Base-by-base conservation (phyloP, 2,888 invertebrate genomes). In the Apoda limacodes region DNA sequence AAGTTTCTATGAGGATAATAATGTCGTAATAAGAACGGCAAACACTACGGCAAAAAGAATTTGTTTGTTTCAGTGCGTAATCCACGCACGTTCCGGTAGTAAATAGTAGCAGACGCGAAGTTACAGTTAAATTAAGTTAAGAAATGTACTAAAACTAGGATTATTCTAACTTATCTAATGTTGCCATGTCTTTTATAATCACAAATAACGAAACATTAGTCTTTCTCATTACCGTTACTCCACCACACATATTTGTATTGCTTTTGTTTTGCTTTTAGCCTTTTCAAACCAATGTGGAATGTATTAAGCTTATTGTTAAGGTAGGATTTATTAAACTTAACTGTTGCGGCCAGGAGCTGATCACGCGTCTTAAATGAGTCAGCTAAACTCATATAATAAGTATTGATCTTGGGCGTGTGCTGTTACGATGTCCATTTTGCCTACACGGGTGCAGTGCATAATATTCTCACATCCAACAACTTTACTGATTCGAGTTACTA, bases 181-280 rank as follows among this genome's bases (percentile, higher is more conserved):
- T n/a, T n/a, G n/a, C n/a, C n/a, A n/a, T n/a, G n/a, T n/a, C n/a
- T n/a, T n/a, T n/a, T n/a, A n/a, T n/a, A n/a, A n/a, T n/a, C n/a
- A n/a, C n/a, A n/a, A n/a, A n/a, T n/a, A n/a, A n/a, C n/a, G n/a
- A n/a, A n/a, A n/a, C 3, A 5, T 41, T 34, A 6, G 15, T 15
- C 22, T 44, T 44, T 6, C 40, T 17, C 7, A 34, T 34, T 34
- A 5, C 40, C 38, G 12, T 34, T 37, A 5, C 39, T 19, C 1
- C 41, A 30, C 44, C 44, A 44, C 0, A 38, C 35, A n/a, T 27
- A 37, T 9, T 30, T 28, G 10, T 33, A 44, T 3, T 29, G 25
- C 2, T 30, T n/a, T 9, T 35, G 33, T 14, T 35, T 42, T 0
- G 42, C 42, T 10, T 25, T 35, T 1, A 20, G 6, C 9, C 43